Base-by-base conservation (phyloP, 2,797 vertebrate genomes). In the Cyclura pinguis region DNA sequence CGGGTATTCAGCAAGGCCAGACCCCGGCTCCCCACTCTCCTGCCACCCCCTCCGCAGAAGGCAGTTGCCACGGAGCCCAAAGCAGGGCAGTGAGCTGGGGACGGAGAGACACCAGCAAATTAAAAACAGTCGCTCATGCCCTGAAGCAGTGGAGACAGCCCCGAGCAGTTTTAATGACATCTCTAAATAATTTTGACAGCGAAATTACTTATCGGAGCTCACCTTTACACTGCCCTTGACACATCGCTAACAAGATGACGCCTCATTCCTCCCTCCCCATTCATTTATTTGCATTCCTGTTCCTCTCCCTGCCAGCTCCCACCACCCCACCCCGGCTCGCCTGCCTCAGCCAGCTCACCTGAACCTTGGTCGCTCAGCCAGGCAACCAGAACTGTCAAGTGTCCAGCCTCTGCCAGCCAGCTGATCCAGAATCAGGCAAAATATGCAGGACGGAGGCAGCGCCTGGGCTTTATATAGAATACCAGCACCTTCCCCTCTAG, bases 161-260 rank as follows among this genome's bases (percentile, higher is more conserved):
- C 93, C 87, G 90, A 95, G 96, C 96, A 69, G 16, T 95, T 91
- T 94, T 96, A 96, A 96, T 95, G 96, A 96, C 95, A 94, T 94
- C 95, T 95, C 95, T 96, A 96, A 96, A 96, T 95, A 96, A 96
- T 96, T 96, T 89, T 96, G 96, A 96, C 96, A 96, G 96, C 92
- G 89, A 96, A 96, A 96, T 96, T 95, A 96, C 94, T 93, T 93
- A 94, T 95, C 88, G 89, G 47, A 7, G 93, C 92, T 95, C 96
- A 96, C 96, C 96, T 95, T 93, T 96, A 84, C 89, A 0, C 94
- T 92, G 94, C 95, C 96, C 96, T 95, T 96, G 96, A 95, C 96
- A 93, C 73, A 5, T 87, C 0, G 0, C 94, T 96, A 96, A 96
- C 88, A 86, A 95, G 95, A 92, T 18, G 94, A 89, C 80, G 93